A percentile compares a stretch with the other conserved stretches of the same genome.
phyloP scores from a whole-genome alignment of 2,888 invertebrate species.

The Eretmocerus hayati region DNA sequence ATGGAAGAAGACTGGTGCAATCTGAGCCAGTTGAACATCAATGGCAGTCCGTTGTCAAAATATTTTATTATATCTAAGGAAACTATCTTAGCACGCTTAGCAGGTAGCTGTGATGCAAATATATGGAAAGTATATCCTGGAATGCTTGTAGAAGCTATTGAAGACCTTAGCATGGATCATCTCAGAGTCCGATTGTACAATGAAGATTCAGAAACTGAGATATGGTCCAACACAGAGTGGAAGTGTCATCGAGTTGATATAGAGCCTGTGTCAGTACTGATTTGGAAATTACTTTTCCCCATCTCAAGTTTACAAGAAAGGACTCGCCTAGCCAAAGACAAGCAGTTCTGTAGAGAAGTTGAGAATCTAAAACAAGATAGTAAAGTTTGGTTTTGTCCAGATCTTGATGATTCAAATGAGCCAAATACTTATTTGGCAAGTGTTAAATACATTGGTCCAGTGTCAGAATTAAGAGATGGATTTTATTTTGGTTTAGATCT shows the following conservation, averaged over 20 bases:
- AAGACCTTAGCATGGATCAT: slow-evolving; percentile 28
- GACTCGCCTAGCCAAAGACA: slow-evolving; percentile 48
- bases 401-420: slow-evolving; percentile 20
- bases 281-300: slow-evolving; percentile 52
- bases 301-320: slow-evolving; percentile 49
- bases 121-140: slow-evolving; percentile 39
- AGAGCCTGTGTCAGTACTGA: slow-evolving; percentile 30
- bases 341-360: slow-evolving; percentile 47
- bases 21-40: slow-evolving; percentile 5
- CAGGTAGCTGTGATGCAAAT: slow-evolving; percentile 9
- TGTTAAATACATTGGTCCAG: slow-evolving; percentile 53
- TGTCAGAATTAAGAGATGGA: slow-evolving; percentile 50
- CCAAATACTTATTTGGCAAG: slow-evolving; percentile 34
- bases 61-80: slow-evolving; percentile 12
- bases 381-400: slow-evolving; percentile 32
- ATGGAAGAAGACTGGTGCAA: slow-evolving; percentile 16
- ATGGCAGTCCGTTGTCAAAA: background rate
- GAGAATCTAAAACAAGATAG: slow-evolving; percentile 29
- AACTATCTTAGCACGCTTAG: slow-evolving; percentile 8
- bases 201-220: slow-evolving; percentile 20
- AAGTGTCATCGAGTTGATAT: slow-evolving; percentile 34
- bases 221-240: slow-evolving; percentile 40
- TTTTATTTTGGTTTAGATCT: slow-evolving; percentile 54
- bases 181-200: slow-evolving; percentile 30
- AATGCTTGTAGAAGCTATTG: slow-evolving; percentile 35